Base-by-base conservation (phyloP, 2,797 vertebrate species). In the Botia almorhae region DNA sequence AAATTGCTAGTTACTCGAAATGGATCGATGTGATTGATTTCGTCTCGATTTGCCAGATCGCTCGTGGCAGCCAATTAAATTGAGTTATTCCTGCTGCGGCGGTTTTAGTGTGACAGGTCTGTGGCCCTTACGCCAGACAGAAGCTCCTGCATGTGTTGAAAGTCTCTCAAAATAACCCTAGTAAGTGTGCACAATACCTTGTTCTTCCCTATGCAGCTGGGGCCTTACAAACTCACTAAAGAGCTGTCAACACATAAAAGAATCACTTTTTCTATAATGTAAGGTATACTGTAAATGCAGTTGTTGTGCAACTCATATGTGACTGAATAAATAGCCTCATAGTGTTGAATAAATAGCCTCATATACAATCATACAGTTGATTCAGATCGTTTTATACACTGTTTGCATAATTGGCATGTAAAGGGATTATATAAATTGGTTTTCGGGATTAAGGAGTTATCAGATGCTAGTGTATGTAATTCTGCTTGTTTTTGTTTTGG, bases 51-150 rank as follows among this genome's bases (percentile, higher is more conserved):
- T 87, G 85, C 84, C 83, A 36, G 26, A 81, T 71, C 36, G 80
- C 83, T 82, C 80, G 48, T 89, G 87, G 86, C 82, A 89, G 82
- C 80, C 85, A 89, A 88, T 89, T 86, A 87, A 89, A 88, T 68
- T 87, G 87, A 89, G 75, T 84, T 87, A 85, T 82, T 84, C 72
- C 70, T 83, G 78, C 80, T 82, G 82, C 69, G 73, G 70, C 58
- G 56, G 64, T 81, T 82, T 81, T 76, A 61, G 64, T 71, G 68
- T 82, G 82, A 84, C 85, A 85, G 67, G 84, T 78, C 83, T 84
- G 74, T 36, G 71, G 71, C 75, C 70, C 61, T 69, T 56, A 48
- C 78, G 46, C 67, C 68, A 83, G 64, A 80, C 69, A 79, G 83
- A 43, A 23, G 72, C 77, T 80, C n/a, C 10, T 55, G 43, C 26